Base-by-base conservation (phyloP, 2,797 vertebrate genomes). In the Florisuga fusca region DNA sequence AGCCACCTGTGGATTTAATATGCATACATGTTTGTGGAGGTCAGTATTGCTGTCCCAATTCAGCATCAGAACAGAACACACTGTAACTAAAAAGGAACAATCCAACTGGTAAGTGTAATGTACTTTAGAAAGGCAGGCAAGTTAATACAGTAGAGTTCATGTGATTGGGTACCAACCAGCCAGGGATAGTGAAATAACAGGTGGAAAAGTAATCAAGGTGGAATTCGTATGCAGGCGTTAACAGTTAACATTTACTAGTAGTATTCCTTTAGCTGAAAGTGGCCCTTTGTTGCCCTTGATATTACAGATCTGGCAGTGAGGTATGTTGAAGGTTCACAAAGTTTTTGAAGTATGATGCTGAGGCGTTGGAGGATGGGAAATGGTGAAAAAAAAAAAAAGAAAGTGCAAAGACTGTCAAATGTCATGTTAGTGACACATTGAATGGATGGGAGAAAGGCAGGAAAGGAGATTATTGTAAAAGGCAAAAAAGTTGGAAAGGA, bases 151-250 rank as follows among this genome's bases (percentile, higher is more conserved):
- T 95, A 92, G 86, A 92, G 74, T 95, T 96, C 71, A 6, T 61
- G 79, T 78, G 77, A 29, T 15, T 6, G 8, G 38, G 20, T 93
- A 95, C 76, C 83, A 94, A 58, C 84, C 84, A 96, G 31, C 6
- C 33, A 78, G 18, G 15, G 22, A 77, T 71, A 85, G 76, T 91
- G 84, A 96, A 93, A 71, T 9, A 88, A 36, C 53, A 76, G 22
- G 20, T 27, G 22, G 84, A 94, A 92, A 83, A 89, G 75, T 86
- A 51, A 62, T 71, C 54, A 94, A 92, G 77, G 71, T 76, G 69
- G 51, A 95, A 73, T 95, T 94, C 90, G 81, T 95, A 92, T 94
- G 94, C 77, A 75, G 89, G 79, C 93, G 93, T 90, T 90, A 91
- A 6, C 63, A 43, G 59, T 41, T 77, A 59, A 20, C 77, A 76